phyloP scores from a whole-genome alignment of 2,888 invertebrate species.

The Catocala nupta region DNA sequence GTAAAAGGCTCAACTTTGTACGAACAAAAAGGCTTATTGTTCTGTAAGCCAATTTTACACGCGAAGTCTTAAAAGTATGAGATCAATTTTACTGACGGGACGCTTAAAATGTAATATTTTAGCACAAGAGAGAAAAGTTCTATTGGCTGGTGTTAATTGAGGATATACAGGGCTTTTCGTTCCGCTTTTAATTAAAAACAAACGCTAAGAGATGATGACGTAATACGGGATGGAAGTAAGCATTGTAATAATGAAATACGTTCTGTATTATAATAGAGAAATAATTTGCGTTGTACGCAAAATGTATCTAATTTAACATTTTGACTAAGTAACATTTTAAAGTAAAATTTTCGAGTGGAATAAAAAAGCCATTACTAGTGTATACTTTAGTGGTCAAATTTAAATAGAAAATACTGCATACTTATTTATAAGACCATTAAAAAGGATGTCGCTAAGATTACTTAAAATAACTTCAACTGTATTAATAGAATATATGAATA shows the following conservation, averaged over 20 bases:
- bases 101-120: conserved; percentile 14
- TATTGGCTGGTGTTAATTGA: conserved; percentile 19
- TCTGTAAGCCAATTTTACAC: conserved; percentile 66
- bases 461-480: neutral
- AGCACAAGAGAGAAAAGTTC: conserved; percentile 10
- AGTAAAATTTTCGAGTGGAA: too few relatives aligned
- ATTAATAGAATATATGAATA: neutral
- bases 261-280: conserved; percentile 13
- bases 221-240: conserved; percentile 19
- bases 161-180: conserved; percentile 26
- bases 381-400: too few relatives aligned
- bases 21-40: conserved; percentile 77
- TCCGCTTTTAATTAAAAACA: conserved; percentile 46
- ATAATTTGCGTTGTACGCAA: conserved; percentile 12
- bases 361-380: too few relatives aligned
- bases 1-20: conserved; percentile 66
- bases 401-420: too few relatives aligned
- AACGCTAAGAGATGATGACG: conserved; percentile 28
- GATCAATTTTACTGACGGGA: conserved; percentile 18
- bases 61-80: conserved; percentile 49
- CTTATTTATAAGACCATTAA: neutral
- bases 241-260: conserved; percentile 23
- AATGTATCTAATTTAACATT: neutral
- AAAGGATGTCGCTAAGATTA: neutral
- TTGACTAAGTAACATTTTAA: neutral